A percentile compares a stretch with the other conserved stretches of the same genome.
These are phyloP conservation scores for Vespertilio murinus DNA, from an alignment of 2,797 vertebrate species.

Conservation along the genomic window DNA sequence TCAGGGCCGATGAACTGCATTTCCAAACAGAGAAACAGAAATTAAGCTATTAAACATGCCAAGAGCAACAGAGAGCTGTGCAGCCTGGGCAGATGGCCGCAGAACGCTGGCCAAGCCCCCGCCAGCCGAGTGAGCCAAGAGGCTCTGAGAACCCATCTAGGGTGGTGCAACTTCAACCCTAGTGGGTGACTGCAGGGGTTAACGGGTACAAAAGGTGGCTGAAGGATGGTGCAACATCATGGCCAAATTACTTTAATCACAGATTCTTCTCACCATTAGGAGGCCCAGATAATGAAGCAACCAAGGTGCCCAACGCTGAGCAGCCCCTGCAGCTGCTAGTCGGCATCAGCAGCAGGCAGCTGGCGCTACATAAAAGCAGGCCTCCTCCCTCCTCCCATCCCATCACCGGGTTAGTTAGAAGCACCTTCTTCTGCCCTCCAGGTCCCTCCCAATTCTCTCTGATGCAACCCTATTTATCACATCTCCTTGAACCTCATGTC, in stretches of 20 bases:
- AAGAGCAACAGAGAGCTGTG: slow-evolving; percentile 67
- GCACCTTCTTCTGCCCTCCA: not conserved
- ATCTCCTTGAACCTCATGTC: not conserved
- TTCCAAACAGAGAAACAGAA: slow-evolving; percentile 71
- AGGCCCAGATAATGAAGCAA: not conserved
- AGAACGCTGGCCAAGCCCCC: not conserved
- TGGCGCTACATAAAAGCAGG: not conserved
- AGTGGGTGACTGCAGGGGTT: not conserved
- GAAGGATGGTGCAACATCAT: not conserved
- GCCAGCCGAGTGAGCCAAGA: not conserved
- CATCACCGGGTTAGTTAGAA: not conserved
- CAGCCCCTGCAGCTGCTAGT: not conserved
- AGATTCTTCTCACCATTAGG: not conserved
- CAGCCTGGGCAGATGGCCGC: slow-evolving; percentile 62
- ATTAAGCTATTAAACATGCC: slow-evolving; percentile 75
- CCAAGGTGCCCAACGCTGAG: not conserved
- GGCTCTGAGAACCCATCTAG: not conserved
- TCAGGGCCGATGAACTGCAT: slow-evolving; percentile 11
- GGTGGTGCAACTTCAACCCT: not conserved
- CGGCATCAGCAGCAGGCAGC: not conserved
- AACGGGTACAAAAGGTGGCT: not conserved
- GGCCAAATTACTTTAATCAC: not conserved
- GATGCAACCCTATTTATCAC: not conserved
- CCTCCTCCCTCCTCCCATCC: not conserved
- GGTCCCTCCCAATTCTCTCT: not conserved